Evolutionary conservation across 2,797 vertebrate species (phyloP), one percentile per base, ranked within the genome.

Genomic region (Balearica regulorum): DNA sequence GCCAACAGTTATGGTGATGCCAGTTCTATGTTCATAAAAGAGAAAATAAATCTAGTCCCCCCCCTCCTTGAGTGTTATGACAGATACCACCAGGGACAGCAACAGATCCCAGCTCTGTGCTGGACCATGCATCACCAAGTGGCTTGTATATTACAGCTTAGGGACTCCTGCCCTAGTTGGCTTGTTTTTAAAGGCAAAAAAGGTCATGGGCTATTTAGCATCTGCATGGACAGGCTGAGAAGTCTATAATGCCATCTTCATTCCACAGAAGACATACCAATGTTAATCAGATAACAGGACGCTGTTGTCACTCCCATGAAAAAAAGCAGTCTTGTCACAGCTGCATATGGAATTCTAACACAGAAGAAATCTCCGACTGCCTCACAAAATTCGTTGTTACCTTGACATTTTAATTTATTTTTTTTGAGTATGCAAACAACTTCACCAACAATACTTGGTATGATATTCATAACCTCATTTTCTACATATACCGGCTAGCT

Each of bases 101-200:
- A 93, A 72, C 33, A 89, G 68, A 53, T 77, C 71, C 37, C 65
- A 83, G 60, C 68, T 93, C 68, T 51, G 15, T 66, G 62, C 46
- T 39, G 43, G 46, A 35, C 68, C 2, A 0, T 1, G 12, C 24
- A 65, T 53, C 37, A 9, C 68, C 53, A 70, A 91, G 80, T 64
- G 64, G 64, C 53, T 90, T 78, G 31, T 68, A 33, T 29, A 26
- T 77, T 78, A 94, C 13, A 83, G 55, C 81, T 79, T 79, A 84
- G 68, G 66, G 58, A 62, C 39, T 92, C 66, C 55, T 87, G 91
- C 43, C 69, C 88, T 64, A 31, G 17, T 5, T 70, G 31, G 51
- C 37, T 78, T 92, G 13, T 86, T 79, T 48, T 72, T 89, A 71
- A 82, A 95, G 51, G 35, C 58, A 93, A 78, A 33, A 91, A 73